Evolutionary conservation across 2,113 vertebrate genomes (phyloP).

Genomic region (Neolamprologus fasciatus): DNA sequence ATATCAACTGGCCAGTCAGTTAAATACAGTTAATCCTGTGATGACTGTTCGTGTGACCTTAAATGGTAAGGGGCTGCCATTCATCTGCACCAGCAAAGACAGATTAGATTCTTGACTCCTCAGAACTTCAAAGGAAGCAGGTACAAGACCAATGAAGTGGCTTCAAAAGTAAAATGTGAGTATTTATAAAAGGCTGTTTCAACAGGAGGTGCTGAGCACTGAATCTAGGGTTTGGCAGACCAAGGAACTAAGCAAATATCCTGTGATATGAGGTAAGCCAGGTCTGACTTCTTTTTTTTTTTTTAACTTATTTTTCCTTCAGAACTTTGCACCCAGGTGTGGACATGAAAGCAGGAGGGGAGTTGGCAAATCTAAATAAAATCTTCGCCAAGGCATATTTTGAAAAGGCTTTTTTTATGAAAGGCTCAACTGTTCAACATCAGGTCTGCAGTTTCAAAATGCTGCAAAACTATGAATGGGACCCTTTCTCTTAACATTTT

Average conservation of each 20-base stretch:
- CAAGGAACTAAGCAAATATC: slow-evolving; percentile 55
- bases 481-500: slow-evolving; percentile 48
- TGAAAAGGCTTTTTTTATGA: slow-evolving; percentile 50
- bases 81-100: background rate
- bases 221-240: slow-evolving; percentile 35
- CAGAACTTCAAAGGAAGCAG: slow-evolving; percentile 14
- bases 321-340: slow-evolving; percentile 68
- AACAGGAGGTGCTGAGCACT: slow-evolving; percentile 27
- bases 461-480: slow-evolving; percentile 63
- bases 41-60: background rate
- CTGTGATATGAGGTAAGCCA: slow-evolving; percentile 58
- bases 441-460: slow-evolving; percentile 46
- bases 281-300: background rate
- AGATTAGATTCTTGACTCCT: background rate
- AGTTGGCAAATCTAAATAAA: slow-evolving; percentile 5
- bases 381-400: slow-evolving; percentile 41
- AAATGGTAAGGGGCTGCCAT: background rate
- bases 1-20: background rate
- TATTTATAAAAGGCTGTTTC: slow-evolving; percentile 31
- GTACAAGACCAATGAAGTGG: background rate
- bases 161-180: slow-evolving; percentile 6
- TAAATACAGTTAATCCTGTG: background rate
- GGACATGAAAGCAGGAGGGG: slow-evolving; percentile 66
- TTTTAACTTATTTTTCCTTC: background rate
- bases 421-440: slow-evolving; percentile 60